A percentile compares a stretch with the other conserved stretches of the same genome.
Conservation (phyloP, 2,888 invertebrate species). For the Nomada flava region DNA sequence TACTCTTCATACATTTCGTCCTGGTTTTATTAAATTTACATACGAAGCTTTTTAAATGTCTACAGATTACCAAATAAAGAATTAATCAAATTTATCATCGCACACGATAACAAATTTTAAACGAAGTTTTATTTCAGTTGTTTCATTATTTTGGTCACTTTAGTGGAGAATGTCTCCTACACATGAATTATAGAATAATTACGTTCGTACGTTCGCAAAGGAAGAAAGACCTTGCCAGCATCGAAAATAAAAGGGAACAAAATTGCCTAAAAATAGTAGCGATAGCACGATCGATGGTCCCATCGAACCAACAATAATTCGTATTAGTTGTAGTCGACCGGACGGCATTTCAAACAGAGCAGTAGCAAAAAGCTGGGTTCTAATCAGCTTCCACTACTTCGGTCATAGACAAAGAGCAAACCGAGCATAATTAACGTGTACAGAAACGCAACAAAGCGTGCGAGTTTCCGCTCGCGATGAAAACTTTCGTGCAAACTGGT, state of each 20-base stretch:
- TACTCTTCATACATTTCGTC: neutral
- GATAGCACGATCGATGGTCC: neutral
- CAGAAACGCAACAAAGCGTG: constrained; percentile 29
- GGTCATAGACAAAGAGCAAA: constrained; percentile 27
- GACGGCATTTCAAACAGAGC: neutral
- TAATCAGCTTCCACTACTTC: constrained; percentile 49
- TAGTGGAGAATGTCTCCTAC: no score
- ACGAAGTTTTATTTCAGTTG: no score
- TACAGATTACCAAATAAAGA: no score
- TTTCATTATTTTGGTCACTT: no score
- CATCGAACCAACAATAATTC: constrained; percentile 15
- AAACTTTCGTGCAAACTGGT: constrained; percentile 22
- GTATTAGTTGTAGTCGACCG: constrained; percentile 4
- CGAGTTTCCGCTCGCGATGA: constrained; percentile 4
- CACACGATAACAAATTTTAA: no score
- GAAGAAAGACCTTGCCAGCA: neutral
- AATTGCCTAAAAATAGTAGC: neutral
- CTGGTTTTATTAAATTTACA: neutral
- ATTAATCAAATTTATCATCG: no score
- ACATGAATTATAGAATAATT: no score
- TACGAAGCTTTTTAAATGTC: neutral
- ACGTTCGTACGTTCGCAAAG: no score
- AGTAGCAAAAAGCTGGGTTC: constrained; percentile 37
- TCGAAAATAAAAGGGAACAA: neutral
- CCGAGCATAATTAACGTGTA: constrained; percentile 41